Conservation (phyloP, 2,113 vertebrate species). For the Entosphenus tridentatus region DNA sequence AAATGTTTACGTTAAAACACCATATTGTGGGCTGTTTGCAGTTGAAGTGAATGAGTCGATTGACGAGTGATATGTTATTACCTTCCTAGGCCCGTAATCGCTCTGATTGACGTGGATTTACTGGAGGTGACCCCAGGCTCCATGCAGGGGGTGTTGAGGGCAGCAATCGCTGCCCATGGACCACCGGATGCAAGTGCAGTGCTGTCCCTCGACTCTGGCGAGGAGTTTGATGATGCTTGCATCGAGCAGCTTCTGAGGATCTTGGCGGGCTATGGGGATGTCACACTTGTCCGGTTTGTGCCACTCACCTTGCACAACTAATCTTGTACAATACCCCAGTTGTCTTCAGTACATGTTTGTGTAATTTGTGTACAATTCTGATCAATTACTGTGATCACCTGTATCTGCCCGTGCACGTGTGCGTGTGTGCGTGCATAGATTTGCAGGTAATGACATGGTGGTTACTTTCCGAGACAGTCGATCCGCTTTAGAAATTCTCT, state of each 20-base stretch:
- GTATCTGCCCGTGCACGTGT: not conserved
- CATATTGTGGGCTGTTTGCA: slow-evolving; percentile 7
- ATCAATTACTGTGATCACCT: not conserved
- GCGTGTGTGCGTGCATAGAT: slow-evolving; percentile 26
- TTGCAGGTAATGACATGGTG: slow-evolving; percentile 98
- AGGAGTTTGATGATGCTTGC: slow-evolving; percentile 62
- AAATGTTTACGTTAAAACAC: slow-evolving; percentile 7
- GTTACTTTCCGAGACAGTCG: slow-evolving; percentile 89
- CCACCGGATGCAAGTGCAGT: slow-evolving; percentile 79
- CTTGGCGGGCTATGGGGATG: slow-evolving; percentile 63
- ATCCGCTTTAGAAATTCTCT: slow-evolving; percentile 56
- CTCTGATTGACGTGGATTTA: slow-evolving; percentile 74
- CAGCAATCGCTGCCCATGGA: slow-evolving; percentile 64
- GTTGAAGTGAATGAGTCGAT: not conserved
- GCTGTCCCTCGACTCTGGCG: slow-evolving; percentile 55
- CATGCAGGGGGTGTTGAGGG: slow-evolving; percentile 71
- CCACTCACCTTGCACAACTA: not conserved
- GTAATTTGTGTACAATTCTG: not conserved
- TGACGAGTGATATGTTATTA: slow-evolving; percentile 6
- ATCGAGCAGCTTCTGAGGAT: slow-evolving; percentile 84
- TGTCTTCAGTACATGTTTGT: not conserved
- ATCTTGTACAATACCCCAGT: slow-evolving; percentile 6
- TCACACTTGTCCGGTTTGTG: slow-evolving; percentile 75
- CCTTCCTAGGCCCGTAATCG: slow-evolving; percentile 52
- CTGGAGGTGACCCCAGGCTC: slow-evolving; percentile 82